Conservation (phyloP, 2,113 vertebrate species). For the Toxotes chatareus region DNA sequence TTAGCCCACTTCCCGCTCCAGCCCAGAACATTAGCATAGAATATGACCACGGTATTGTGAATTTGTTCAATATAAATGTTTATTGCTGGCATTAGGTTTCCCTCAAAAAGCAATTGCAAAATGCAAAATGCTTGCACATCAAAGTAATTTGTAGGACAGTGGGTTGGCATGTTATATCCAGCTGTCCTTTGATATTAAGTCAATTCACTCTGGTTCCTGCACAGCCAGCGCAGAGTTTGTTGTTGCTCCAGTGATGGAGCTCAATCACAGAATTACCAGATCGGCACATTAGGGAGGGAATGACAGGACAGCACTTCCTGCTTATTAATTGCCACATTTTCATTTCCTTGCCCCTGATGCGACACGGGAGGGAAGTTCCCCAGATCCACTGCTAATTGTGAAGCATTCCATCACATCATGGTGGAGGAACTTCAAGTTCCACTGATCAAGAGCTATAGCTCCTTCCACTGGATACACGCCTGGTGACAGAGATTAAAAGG, state of each 20-base stretch:
- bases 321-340: conserved; percentile 71
- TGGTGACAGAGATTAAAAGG: conserved; percentile 45
- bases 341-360: conserved; percentile 51
- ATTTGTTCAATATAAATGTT: conserved; percentile 6
- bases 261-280: conserved; percentile 55
- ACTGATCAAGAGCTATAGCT: conserved; percentile 51
- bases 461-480: conserved; percentile 30
- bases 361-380: conserved; percentile 46
- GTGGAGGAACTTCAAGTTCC: conserved; percentile 36
- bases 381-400: conserved; percentile 55
- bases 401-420: conserved; percentile 45
- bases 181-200: conserved; percentile 18
- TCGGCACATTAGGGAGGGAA: conserved; percentile 49
- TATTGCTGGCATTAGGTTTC: background rate
- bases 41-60: background rate
- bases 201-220: conserved; percentile 25
- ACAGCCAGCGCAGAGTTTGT: conserved; percentile 35
- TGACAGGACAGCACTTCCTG: conserved; percentile 45
- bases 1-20: background rate
- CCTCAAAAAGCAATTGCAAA: background rate
- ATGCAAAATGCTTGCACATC: background rate
- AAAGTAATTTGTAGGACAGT: conserved; percentile 5
- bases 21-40: background rate
- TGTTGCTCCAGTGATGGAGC: conserved; percentile 25
- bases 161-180: background rate